A percentile compares a stretch with the other conserved stretches of the same genome.
Conservation (phyloP, 1,140 invertebrate genomes). For the Sitophilus oryzae region DNA sequence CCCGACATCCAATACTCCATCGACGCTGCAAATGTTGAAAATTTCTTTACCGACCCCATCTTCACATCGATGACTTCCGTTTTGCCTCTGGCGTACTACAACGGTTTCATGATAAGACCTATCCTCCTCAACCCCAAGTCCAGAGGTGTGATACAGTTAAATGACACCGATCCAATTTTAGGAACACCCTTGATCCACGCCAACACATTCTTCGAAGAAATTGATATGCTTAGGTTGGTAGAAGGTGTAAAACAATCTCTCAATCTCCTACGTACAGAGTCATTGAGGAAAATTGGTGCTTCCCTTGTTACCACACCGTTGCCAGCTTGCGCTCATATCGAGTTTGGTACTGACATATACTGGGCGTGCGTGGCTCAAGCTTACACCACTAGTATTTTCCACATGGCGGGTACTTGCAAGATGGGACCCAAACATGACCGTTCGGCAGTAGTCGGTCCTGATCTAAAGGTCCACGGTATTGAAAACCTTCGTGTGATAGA, state of each 20-base stretch:
- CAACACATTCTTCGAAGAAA: constrained; percentile 55
- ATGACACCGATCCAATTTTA: constrained; percentile 50
- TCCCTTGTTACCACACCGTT: constrained; percentile 43
- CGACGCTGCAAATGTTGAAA: constrained; percentile 48
- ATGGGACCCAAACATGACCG: constrained; percentile 50
- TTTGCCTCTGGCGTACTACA: constrained; percentile 49
- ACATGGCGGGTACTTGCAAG: constrained; percentile 55
- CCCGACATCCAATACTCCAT: constrained; percentile 63
- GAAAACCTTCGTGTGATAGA: constrained; percentile 42
- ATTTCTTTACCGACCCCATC: constrained; percentile 47
- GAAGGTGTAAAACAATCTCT: constrained; percentile 49
- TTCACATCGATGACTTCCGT: constrained; percentile 47
- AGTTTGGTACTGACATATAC: constrained; percentile 48
- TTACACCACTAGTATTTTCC: constrained; percentile 46
- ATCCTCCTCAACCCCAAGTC: constrained; percentile 54
- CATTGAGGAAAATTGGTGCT: constrained; percentile 43
- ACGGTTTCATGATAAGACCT: constrained; percentile 42
- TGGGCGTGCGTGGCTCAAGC: constrained; percentile 46
- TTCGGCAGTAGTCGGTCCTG: constrained; percentile 42
- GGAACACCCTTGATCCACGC: constrained; percentile 60
- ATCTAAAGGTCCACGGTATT: constrained; percentile 40
- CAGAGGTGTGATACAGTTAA: constrained; percentile 52
- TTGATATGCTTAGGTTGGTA: constrained; percentile 51
- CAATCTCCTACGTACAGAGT: constrained; percentile 47
- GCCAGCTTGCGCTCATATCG: constrained; percentile 41